Conservation (phyloP, 2,797 vertebrate genomes). For the Hydrocynus forskahlii region DNA sequence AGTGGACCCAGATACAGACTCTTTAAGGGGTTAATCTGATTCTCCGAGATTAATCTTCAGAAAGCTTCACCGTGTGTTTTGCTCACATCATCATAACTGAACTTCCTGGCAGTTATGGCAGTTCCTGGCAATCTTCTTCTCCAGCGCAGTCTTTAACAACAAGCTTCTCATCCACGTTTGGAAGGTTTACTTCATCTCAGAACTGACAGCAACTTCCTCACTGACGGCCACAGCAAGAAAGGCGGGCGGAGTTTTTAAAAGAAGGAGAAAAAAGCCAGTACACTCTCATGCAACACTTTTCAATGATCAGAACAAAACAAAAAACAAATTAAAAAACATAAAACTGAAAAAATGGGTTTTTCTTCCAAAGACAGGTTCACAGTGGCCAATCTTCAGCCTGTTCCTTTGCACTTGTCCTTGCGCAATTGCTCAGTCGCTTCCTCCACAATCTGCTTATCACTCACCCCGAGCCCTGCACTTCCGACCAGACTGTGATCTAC, state of each 20-base stretch:
- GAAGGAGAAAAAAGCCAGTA: neutral
- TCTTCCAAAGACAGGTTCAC: neutral
- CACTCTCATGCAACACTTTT: neutral
- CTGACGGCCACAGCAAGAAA: slow-evolving; percentile 18
- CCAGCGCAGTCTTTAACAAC: neutral
- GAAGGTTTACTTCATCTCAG: neutral
- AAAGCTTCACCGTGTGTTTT: neutral
- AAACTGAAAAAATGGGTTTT: no score
- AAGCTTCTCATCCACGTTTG: neutral
- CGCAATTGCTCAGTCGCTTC: neutral
- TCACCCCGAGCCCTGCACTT: slow-evolving; percentile 46
- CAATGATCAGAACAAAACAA: neutral
- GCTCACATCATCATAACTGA: neutral
- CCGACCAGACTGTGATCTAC: slow-evolving; percentile 48
- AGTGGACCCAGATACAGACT: neutral
- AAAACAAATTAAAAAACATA: neutral
- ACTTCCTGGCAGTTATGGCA: neutral
- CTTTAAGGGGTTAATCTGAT: neutral
- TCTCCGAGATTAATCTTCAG: neutral
- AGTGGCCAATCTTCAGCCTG: slow-evolving; percentile 14
- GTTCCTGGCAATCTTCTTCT: neutral
- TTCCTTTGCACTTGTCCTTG: slow-evolving; percentile 7
- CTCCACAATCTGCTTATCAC: slow-evolving; percentile 44
- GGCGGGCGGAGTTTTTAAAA: neutral
- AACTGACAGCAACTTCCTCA: slow-evolving; percentile 8